Evolutionary conservation across 2,888 invertebrate species (phyloP).

Genomic region (Philereme vetulata): DNA sequence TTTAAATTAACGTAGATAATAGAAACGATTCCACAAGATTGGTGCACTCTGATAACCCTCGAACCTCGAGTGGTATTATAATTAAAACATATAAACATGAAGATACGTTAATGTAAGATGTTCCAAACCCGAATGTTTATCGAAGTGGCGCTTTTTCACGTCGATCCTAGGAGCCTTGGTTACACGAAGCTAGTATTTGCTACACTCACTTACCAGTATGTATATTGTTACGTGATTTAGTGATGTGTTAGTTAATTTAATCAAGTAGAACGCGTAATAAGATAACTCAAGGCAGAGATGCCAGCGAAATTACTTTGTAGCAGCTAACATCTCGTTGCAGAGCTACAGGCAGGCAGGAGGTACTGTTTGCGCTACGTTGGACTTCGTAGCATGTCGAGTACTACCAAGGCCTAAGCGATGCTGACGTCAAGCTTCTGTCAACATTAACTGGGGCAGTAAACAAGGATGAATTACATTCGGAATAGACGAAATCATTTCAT

Average conservation of each 20-base stretch:
- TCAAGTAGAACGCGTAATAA: too few species aligned
- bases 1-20: slow-evolving; percentile 17
- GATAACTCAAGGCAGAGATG: too few species aligned
- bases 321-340: too few species aligned
- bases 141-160: slow-evolving; percentile 58
- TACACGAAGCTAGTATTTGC: slow-evolving; percentile 2
- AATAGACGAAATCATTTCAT: slow-evolving; percentile 61
- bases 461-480: slow-evolving; percentile 72
- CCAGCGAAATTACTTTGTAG: too few species aligned
- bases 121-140: slow-evolving; percentile 58
- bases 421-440: slow-evolving; percentile 77
- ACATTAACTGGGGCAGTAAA: slow-evolving; percentile 78
- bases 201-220: too few species aligned
- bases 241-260: too few species aligned
- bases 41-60: slow-evolving; percentile 44
- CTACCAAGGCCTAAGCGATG: slow-evolving; percentile 44
- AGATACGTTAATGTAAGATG: slow-evolving; percentile 56
- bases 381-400: slow-evolving; percentile 5
- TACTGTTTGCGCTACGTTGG: not conserved
- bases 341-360: too few species aligned
- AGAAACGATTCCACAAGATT: slow-evolving; percentile 26
- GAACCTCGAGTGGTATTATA: slow-evolving; percentile 48
- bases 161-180: slow-evolving; percentile 42
- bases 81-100: slow-evolving; percentile 59
- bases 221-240: too few species aligned